These are phyloP conservation scores for Pheosia tremula DNA, from an alignment of 2,888 invertebrate genomes.

Conservation along the genomic window DNA sequence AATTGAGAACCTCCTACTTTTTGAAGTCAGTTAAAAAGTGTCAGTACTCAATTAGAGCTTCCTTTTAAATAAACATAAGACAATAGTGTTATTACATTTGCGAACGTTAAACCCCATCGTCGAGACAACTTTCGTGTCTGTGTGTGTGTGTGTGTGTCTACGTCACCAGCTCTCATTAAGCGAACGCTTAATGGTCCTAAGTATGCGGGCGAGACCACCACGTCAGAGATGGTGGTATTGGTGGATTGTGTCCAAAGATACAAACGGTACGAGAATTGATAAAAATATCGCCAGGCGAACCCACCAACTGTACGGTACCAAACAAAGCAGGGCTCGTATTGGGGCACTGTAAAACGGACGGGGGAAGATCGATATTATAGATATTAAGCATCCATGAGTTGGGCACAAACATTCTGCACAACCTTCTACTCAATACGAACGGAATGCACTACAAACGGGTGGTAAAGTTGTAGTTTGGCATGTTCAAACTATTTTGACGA, in stretches of 20 bases:
- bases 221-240: constrained; percentile 46
- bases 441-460: too few species aligned
- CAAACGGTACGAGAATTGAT: constrained; percentile 17
- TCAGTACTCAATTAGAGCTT: neutral
- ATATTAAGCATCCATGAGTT: too few species aligned
- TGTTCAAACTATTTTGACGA: too few species aligned
- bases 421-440: too few species aligned
- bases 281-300: neutral
- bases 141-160: constrained; percentile 38
- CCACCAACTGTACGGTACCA: too few species aligned
- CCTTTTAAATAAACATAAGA: neutral
- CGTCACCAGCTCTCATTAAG: constrained; percentile 70
- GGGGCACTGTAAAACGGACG: too few species aligned
- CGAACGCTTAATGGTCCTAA: constrained; percentile 75
- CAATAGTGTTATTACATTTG: neutral
- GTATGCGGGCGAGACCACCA: constrained; percentile 74
- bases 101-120: neutral
- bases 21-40: too few species aligned
- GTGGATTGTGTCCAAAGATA: constrained; percentile 31
- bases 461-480: too few species aligned
- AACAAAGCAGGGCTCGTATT: too few species aligned
- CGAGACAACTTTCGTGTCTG: constrained; percentile 22
- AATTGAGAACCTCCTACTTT: too few species aligned
- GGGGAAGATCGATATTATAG: too few species aligned
- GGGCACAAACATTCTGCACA: too few species aligned